These are phyloP conservation scores for Seriola quinqueradiata DNA, from an alignment of 2,113 vertebrate species.

Conservation along the genomic window DNA sequence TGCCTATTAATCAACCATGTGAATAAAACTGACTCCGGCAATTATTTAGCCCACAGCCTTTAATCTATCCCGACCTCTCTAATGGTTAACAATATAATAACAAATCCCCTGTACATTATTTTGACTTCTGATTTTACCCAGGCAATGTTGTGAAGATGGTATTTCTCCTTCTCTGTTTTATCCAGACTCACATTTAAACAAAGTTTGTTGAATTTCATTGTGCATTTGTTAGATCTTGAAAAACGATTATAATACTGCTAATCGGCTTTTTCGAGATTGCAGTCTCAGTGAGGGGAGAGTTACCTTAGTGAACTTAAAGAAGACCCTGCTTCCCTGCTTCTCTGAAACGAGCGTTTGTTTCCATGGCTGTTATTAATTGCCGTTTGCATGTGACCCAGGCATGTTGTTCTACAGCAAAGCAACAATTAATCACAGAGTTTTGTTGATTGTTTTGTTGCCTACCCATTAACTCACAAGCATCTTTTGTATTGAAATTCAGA, in stretches of 20 bases:
- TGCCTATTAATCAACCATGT: constrained; percentile 53
- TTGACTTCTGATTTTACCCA: constrained; percentile 1
- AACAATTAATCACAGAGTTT: constrained; percentile 61
- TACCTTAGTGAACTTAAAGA: constrained; percentile 29
- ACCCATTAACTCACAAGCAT: constrained; percentile 68
- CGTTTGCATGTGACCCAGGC: constrained; percentile 69
- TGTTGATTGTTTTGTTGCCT: constrained; percentile 58
- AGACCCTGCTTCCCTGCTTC: constrained; percentile 43
- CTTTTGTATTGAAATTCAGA: constrained; percentile 70
- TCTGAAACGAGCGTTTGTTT: constrained; percentile 55
- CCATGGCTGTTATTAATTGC: constrained; percentile 53
- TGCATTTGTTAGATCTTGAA: constrained; percentile 9
- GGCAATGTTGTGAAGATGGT: constrained; percentile 10
- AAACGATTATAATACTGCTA: neutral
- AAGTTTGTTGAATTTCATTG: neutral
- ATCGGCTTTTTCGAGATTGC: constrained; percentile 16
- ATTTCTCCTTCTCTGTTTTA: constrained; percentile 12
- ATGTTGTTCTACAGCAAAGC: constrained; percentile 65
- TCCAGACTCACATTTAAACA: constrained; percentile 4
- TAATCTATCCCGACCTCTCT: constrained; percentile 26
- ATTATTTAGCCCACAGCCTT: constrained; percentile 36
- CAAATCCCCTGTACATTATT: neutral
- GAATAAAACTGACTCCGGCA: constrained; percentile 25
- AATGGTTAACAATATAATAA: constrained; percentile 30
- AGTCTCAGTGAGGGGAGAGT: constrained; percentile 39